A percentile compares a stretch with the other conserved stretches of the same genome.
These are phyloP conservation scores for Ochotona princeps DNA, from an alignment of 2,113 vertebrate species.

Conservation along the genomic window DNA sequence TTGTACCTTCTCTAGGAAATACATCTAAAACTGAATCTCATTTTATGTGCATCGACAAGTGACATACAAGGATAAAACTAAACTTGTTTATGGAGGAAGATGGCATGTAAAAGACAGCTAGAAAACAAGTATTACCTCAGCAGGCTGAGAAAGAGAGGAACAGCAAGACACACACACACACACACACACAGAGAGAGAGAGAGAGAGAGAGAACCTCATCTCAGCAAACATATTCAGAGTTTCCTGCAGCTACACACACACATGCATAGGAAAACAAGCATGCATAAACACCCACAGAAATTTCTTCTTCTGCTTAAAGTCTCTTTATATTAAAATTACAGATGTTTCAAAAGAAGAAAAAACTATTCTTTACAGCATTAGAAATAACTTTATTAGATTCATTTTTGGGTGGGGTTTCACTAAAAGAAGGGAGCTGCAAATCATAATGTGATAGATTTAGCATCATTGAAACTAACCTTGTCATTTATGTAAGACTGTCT, in stretches of 20 bases:
- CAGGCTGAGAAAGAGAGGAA: no score
- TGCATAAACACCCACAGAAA: not conserved
- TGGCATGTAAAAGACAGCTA: no score
- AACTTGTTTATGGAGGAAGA: not conserved
- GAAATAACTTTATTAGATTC: not conserved
- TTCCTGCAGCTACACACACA: not conserved
- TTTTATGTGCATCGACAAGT: not conserved
- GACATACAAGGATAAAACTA: not conserved
- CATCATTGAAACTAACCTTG: slow-evolving; percentile 1
- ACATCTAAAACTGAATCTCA: not conserved
- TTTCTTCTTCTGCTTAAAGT: not conserved
- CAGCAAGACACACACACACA: no score
- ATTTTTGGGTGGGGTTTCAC: not conserved
- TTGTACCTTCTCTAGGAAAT: not conserved
- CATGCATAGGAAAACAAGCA: not conserved
- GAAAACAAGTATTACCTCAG: no score
- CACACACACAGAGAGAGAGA: not conserved
- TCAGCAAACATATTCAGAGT: not conserved
- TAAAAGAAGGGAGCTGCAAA: not conserved
- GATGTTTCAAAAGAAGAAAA: not conserved
- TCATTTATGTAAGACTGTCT: slow-evolving; percentile 7
- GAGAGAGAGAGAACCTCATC: not conserved
- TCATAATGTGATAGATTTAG: not conserved
- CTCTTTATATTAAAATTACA: slow-evolving; percentile 43
- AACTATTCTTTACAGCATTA: not conserved